A percentile compares a stretch with the other conserved stretches of the same genome.
These are phyloP conservation scores for Megatriorchis doriae DNA, from an alignment of 2,113 vertebrate genomes.

Conservation along the genomic window DNA sequence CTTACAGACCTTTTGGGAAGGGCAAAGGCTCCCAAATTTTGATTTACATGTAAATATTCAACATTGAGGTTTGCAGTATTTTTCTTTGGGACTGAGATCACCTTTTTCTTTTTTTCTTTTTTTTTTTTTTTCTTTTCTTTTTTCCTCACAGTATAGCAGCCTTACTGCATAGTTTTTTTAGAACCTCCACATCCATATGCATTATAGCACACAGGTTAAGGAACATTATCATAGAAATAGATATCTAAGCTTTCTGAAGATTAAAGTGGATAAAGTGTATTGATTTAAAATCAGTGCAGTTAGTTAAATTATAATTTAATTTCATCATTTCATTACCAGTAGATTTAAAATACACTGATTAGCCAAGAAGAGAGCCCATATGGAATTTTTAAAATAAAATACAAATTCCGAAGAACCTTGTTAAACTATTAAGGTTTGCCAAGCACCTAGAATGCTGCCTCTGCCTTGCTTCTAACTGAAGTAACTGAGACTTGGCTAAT, in stretches of 20 bases:
- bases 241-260: neutral
- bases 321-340: neutral
- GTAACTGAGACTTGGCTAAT: neutral
- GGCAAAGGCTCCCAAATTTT: neutral
- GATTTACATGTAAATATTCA: neutral
- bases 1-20: neutral
- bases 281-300: neutral
- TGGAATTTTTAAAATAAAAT: neutral
- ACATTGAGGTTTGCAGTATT: neutral
- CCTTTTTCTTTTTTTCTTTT: fast-evolving
- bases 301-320: neutral
- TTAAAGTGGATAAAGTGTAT: neutral
- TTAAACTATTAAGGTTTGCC: neutral
- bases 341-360: neutral
- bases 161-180: neutral
- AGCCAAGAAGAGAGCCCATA: neutral
- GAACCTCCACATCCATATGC: neutral
- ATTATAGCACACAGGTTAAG: neutral
- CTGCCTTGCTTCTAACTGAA: neutral
- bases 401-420: neutral
- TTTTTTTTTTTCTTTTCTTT: no score
- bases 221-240: neutral
- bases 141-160: neutral
- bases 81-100: neutral
- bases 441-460: neutral